Base-by-base conservation (phyloP, 2,888 invertebrate genomes). In the Conomelus anceps region DNA sequence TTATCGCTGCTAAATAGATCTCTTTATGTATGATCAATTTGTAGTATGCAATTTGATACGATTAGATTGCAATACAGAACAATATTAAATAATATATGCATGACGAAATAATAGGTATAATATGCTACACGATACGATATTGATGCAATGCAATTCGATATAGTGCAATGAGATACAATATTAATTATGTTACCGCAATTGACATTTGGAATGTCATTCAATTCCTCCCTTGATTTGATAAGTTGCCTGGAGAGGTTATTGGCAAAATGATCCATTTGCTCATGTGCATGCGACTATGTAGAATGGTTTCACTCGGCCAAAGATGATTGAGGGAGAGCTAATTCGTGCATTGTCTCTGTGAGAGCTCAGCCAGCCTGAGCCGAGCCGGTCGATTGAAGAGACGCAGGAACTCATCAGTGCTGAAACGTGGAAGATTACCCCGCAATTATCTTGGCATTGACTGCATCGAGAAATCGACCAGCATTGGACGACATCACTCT, bases 361-460 rank as follows among this genome's bases (percentile, higher is more conserved):
- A 11, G 26, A 4, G 63, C n/a, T 3, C n/a, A n/a, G n/a, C n/a
- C 13, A 1, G 34, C 34, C 13, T 34, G n/a, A n/a, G n/a, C n/a
- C 34, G 11, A 11, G 1, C 34, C 17, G 13, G 17, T 34, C 6
- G 34, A 34, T 1, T 1, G 34, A 34, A 13, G 9, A n/a, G n/a
- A n/a, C n/a, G n/a, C n/a, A n/a, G n/a, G n/a, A n/a, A 17, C 24
- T 86, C 86, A 86, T 4, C 22, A 86, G 86, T 84, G 20, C 84
- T 84, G 84, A 84, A 84, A 86, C 86, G 23, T 23, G 23, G n/a
- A 23, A 23, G 24, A 24, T 86, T 24, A 86, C 86, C 4, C n/a
- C 20, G 86, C 86, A 86, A 86, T 86, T 86, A 86, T 24, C 86
- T n/a, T n/a, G 23, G 20, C 85, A 85, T 85, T 85, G 86, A 23